These are phyloP conservation scores for Archips crataeganus DNA, from an alignment of 2,888 invertebrate species.

Conservation along the genomic window DNA sequence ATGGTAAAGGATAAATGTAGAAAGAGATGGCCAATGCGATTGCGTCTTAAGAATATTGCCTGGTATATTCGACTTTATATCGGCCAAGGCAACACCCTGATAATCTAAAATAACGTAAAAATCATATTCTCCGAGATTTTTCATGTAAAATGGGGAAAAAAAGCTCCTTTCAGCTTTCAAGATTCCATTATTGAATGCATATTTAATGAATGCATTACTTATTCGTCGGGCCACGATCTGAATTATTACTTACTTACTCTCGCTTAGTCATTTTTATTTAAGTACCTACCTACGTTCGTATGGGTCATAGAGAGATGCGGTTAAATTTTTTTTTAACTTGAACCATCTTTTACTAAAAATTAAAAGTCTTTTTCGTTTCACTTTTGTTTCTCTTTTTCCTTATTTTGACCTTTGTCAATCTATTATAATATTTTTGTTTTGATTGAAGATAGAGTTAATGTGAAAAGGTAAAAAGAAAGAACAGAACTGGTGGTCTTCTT, in stretches of 20 bases:
- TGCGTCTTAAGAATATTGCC: too few species aligned
- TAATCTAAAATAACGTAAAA: conserved; percentile 15
- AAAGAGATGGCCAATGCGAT: too few species aligned
- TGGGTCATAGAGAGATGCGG: neutral
- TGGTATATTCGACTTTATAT: neutral
- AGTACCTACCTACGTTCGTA: neutral
- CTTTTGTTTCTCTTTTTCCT: too few species aligned
- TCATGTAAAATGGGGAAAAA: conserved; percentile 20
- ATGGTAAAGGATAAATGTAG: too few species aligned
- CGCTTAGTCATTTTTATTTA: conserved; percentile 3
- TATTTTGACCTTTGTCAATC: too few species aligned
- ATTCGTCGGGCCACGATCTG: conserved; percentile 11
- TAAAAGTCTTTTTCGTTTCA: too few species aligned
- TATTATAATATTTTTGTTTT: too few species aligned
- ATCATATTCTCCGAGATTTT: conserved; percentile 22
- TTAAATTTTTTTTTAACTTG: neutral
- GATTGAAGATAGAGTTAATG: too few species aligned
- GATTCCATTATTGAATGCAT: conserved; percentile 43
- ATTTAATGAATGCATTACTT: conserved; percentile 42
- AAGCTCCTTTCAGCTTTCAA: conserved; percentile 34
- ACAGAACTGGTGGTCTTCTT: too few species aligned
- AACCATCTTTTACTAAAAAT: neutral
- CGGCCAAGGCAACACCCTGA: neutral
- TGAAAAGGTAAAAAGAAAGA: too few species aligned
- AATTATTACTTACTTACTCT: conserved; percentile 23